phyloP scores from a whole-genome alignment of 1,140 invertebrate genomes.

The Aphidius ervi region DNA sequence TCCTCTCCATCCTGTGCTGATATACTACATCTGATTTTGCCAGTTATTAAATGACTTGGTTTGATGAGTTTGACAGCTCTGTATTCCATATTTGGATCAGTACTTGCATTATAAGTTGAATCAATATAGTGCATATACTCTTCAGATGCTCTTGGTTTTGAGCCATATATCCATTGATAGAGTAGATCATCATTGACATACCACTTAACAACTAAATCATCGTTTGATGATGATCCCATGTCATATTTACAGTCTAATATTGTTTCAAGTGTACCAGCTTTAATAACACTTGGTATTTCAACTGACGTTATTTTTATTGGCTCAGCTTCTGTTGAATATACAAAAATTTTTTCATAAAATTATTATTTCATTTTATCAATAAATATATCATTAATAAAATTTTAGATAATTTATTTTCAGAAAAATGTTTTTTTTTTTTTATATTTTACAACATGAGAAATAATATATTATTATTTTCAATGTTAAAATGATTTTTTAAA shows the following conservation, averaged over 20 bases:
- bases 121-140: slow-evolving; percentile 61
- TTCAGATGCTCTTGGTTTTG: slow-evolving; percentile 59
- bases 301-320: slow-evolving; percentile 62
- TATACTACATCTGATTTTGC: slow-evolving; percentile 70
- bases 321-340: slow-evolving; percentile 30
- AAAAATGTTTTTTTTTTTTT: no score
- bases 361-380: no score
- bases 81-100: slow-evolving; percentile 61
- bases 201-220: slow-evolving; percentile 73
- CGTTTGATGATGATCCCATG: slow-evolving; percentile 51
- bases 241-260: slow-evolving; percentile 74
- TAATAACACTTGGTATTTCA: slow-evolving; percentile 64
- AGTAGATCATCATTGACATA: slow-evolving; percentile 67
- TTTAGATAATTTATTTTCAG: no score
- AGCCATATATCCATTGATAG: slow-evolving; percentile 73
- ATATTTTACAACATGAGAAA: no score
- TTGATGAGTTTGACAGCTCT: slow-evolving; percentile 67
- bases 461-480: no score
- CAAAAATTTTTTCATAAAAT: no score
- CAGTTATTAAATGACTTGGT: slow-evolving; percentile 68
- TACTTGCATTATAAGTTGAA: slow-evolving; percentile 61
- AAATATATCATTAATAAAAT: no score
- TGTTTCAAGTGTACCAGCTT: slow-evolving; percentile 61
- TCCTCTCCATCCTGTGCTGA: slow-evolving; percentile 69
- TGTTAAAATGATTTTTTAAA: no score